These are phyloP conservation scores for Melangyna quadrimaculata DNA, from an alignment of 2,888 invertebrate genomes.

Conservation along the genomic window DNA sequence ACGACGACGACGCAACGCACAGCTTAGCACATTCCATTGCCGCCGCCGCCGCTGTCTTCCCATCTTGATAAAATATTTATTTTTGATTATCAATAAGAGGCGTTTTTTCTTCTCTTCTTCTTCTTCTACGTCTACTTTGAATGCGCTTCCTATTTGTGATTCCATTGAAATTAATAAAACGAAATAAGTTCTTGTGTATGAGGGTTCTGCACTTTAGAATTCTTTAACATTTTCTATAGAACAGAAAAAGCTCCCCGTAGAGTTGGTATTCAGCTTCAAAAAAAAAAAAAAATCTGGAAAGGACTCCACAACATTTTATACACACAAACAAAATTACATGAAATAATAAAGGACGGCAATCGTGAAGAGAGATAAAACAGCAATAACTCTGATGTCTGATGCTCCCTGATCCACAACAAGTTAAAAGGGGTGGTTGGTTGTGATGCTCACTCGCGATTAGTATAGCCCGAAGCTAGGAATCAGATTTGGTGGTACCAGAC, in stretches of 20 bases:
- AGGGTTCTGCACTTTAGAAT: constrained; percentile 6
- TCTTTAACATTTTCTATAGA: constrained; percentile 17
- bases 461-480: constrained; percentile 38
- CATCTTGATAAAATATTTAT: constrained; percentile 78
- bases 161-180: constrained; percentile 78
- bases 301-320: constrained; percentile 61
- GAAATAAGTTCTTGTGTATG: constrained; percentile 46
- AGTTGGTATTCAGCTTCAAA: not conserved
- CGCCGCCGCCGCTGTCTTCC: too few species aligned
- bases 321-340: constrained; percentile 70
- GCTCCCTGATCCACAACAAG: constrained; percentile 24
- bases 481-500: constrained; percentile 61
- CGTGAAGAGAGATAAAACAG: constrained; percentile 25
- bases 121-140: too few species aligned
- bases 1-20: not conserved
- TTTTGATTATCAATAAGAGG: constrained; percentile 78
- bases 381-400: constrained; percentile 40
- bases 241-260: constrained; percentile 31
- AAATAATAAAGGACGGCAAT: constrained; percentile 58
- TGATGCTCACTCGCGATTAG: too few species aligned
- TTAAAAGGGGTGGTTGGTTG: constrained; percentile 42
- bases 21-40: constrained; percentile 60
- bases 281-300: not conserved
- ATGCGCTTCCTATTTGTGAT: constrained; percentile 43
- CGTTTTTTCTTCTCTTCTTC: constrained; percentile 72